phyloP scores from a whole-genome alignment of 1,140 invertebrate genomes.

The Dufourea novaeangliae region DNA sequence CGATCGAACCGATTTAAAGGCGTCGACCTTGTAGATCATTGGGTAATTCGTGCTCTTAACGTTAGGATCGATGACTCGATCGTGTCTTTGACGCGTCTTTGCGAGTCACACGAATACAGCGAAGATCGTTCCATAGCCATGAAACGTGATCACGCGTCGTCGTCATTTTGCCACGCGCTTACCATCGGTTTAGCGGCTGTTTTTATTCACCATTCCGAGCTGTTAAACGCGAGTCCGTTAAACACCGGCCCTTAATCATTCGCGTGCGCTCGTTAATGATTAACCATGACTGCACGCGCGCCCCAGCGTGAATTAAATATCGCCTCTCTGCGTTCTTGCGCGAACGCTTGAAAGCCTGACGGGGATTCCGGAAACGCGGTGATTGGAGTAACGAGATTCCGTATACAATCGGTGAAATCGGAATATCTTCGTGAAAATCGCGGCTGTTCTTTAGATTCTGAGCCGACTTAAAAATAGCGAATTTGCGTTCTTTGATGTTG shows the following conservation, averaged over 20 bases:
- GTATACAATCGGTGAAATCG: not conserved
- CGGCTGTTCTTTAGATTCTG: not conserved
- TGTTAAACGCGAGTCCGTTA: not conserved
- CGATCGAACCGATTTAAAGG: no score
- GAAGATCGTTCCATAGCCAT: not conserved
- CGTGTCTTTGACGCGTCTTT: no score
- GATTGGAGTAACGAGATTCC: slow-evolving; percentile 39
- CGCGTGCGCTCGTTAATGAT: slow-evolving; percentile 3
- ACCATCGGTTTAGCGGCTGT: slow-evolving; percentile 21
- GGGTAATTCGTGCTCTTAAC: no score
- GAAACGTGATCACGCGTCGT: not conserved
- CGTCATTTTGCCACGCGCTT: no score
- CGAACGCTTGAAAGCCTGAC: not conserved
- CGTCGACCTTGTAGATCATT: no score
- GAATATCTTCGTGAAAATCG: not conserved
- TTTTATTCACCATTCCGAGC: not conserved
- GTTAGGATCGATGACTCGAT: no score
- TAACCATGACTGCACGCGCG: slow-evolving; percentile 6
- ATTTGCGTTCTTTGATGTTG: no score
- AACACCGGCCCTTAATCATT: slow-evolving; percentile 1
- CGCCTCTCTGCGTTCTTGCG: not conserved
- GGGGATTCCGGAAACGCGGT: slow-evolving; percentile 18
- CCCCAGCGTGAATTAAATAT: not conserved
- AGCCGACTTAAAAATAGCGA: no score
- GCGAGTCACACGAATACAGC: no score